phyloP scores from a whole-genome alignment of 2,888 invertebrate genomes.

The Busseola fusca region DNA sequence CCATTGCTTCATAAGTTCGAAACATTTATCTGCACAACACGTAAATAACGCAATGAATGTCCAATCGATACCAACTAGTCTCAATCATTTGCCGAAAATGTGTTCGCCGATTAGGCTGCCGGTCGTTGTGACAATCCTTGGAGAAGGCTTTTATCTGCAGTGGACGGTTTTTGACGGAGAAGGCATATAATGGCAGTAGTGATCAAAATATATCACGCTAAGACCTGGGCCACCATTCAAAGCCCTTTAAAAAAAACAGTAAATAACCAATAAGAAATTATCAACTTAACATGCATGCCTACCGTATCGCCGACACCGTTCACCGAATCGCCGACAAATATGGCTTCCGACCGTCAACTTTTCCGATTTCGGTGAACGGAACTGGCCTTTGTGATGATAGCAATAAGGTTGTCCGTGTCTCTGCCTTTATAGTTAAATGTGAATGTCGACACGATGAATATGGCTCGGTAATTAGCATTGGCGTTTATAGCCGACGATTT shows the following conservation, averaged over 20 bases:
- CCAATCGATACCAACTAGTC: no score
- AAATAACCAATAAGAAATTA: conserved; percentile 16
- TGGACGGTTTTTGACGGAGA: neutral
- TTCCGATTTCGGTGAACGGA: conserved; percentile 55
- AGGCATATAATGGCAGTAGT: neutral
- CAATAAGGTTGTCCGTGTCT: conserved; percentile 59
- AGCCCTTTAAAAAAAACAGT: conserved; percentile 13
- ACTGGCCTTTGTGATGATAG: conserved; percentile 62
- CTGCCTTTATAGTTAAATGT: conserved; percentile 54
- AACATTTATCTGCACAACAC: no score
- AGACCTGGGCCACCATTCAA: conserved; percentile 8
- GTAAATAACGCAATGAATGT: no score
- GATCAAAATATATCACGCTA: neutral
- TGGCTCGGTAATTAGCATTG: conserved; percentile 59
- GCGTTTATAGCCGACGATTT: conserved; percentile 55
- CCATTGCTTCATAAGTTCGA: no score
- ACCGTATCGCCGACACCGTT: conserved; percentile 54
- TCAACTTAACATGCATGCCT: conserved; percentile 51
- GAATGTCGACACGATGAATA: conserved; percentile 62
- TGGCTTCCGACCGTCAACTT: conserved; percentile 52
- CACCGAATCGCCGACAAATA: conserved; percentile 53
- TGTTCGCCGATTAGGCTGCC: no score
- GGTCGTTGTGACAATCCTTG: neutral
- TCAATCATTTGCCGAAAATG: no score
- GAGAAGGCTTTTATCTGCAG: neutral